Conservation (phyloP, 1,140 invertebrate genomes). For the Drosophila setifemur region DNA sequence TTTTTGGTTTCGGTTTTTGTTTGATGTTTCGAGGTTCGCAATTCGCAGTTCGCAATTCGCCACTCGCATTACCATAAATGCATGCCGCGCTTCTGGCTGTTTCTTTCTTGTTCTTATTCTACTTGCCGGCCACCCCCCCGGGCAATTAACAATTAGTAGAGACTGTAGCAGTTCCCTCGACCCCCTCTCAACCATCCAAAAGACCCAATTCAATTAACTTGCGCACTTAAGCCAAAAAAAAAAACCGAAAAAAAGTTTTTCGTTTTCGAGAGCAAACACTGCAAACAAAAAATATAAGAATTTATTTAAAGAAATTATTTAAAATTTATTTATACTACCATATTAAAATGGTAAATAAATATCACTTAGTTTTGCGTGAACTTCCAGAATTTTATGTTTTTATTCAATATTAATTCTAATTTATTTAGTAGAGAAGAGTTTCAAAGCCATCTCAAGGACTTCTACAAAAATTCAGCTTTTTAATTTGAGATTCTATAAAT, state of each 20-base stretch:
- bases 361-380: too few species aligned
- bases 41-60: neutral
- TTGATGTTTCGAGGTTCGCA: conserved; percentile 3
- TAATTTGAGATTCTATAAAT: too few species aligned
- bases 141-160: conserved; percentile 52
- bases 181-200: conserved; percentile 3
- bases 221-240: conserved; percentile 42
- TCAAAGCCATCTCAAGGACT: too few species aligned
- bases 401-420: too few species aligned
- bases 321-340: too few species aligned
- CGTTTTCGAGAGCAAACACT: neutral
- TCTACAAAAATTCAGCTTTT: too few species aligned
- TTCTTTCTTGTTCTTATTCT: neutral
- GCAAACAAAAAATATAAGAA: neutral
- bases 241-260: conserved; percentile 4
- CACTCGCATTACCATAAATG: conserved; percentile 49
- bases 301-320: neutral
- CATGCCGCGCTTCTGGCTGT: conserved; percentile 27
- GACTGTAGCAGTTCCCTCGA: conserved; percentile 14
- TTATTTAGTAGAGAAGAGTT: too few species aligned
- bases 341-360: too few species aligned
- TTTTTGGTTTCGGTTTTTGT: conserved; percentile 2
- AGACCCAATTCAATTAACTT: conserved; percentile 57
- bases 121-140: neutral
- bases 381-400: too few species aligned